phyloP scores from a whole-genome alignment of 2,888 invertebrate species.

The Caenorhabditis auriculariae region DNA sequence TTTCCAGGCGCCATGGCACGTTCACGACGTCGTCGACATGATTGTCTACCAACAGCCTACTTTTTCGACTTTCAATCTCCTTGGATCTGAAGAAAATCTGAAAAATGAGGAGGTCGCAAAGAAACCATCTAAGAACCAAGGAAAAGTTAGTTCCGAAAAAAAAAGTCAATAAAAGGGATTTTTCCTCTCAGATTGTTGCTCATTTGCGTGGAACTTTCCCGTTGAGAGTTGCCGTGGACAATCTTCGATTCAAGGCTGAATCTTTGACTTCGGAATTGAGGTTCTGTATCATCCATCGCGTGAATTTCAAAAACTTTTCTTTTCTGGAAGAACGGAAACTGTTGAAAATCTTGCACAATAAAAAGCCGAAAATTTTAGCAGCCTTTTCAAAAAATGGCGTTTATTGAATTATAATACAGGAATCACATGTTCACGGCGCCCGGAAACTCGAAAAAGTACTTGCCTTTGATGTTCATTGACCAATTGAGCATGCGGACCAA shows the following conservation, averaged over 20 bases:
- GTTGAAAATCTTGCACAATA: no score
- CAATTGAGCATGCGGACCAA: constrained; percentile 78
- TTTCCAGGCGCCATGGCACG: constrained; percentile 33
- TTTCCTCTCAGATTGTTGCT: constrained; percentile 9
- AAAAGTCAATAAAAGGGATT: no score
- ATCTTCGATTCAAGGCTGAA: constrained; percentile 17
- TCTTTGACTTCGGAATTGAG: constrained; percentile 21
- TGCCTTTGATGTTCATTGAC: constrained; percentile 83
- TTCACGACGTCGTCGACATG: constrained; percentile 30
- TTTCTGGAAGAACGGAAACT: no score
- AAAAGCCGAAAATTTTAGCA: background rate
- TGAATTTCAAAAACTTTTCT: background rate
- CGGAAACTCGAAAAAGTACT: constrained; percentile 66
- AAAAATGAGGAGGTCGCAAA: constrained; percentile 1
- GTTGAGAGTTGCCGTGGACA: constrained; percentile 25
- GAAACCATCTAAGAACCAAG: no score
- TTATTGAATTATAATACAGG: no score
- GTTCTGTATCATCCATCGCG: constrained; percentile 5
- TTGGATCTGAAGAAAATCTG: constrained; percentile 14
- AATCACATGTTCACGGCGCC: no score
- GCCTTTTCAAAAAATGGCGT: background rate
- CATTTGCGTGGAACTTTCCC: constrained; percentile 32
- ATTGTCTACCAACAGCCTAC: constrained; percentile 60
- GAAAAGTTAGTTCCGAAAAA: no score
- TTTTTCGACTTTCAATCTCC: constrained; percentile 54